Evolutionary conservation across 2,888 invertebrate genomes (phyloP).

Genomic region (Apoda limacodes): DNA sequence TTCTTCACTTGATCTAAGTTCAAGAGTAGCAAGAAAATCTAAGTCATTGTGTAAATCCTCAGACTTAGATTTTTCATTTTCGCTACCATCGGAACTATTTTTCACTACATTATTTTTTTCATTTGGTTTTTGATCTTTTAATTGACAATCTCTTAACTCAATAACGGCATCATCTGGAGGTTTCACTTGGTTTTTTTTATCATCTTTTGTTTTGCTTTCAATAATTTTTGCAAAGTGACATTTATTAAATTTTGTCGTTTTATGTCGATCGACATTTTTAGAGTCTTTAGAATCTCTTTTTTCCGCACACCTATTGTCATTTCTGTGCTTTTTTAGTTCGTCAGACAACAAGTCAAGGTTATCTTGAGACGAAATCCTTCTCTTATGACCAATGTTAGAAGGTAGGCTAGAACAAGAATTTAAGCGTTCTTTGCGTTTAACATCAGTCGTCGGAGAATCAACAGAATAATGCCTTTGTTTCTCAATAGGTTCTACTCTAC

Average conservation of each 20-base stretch:
- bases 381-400: conserved; percentile 75
- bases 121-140: conserved; percentile 26
- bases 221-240: conserved; percentile 68
- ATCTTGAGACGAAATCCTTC: conserved; percentile 84
- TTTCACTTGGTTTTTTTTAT: conserved; percentile 68
- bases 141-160: conserved; percentile 41
- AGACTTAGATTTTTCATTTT: conserved; percentile 24
- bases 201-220: conserved; percentile 72
- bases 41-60: conserved; percentile 62
- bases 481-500: conserved; percentile 41
- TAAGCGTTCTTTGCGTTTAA: conserved; percentile 71
- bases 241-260: conserved; percentile 70
- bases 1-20: conserved; percentile 70
- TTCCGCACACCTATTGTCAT: conserved; percentile 64
- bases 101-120: conserved; percentile 38
- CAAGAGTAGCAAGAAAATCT: conserved; percentile 70
- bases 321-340: conserved; percentile 73
- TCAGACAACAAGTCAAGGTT: conserved; percentile 68
- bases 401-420: conserved; percentile 72
- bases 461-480: conserved; percentile 62
- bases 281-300: conserved; percentile 80
- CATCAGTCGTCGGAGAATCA: conserved; percentile 53
- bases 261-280: conserved; percentile 47
- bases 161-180: conserved; percentile 50
- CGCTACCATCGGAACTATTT: conserved; percentile 26